These are phyloP conservation scores for Cephus sareptanus DNA, from an alignment of 2,888 invertebrate genomes.

Conservation along the genomic window DNA sequence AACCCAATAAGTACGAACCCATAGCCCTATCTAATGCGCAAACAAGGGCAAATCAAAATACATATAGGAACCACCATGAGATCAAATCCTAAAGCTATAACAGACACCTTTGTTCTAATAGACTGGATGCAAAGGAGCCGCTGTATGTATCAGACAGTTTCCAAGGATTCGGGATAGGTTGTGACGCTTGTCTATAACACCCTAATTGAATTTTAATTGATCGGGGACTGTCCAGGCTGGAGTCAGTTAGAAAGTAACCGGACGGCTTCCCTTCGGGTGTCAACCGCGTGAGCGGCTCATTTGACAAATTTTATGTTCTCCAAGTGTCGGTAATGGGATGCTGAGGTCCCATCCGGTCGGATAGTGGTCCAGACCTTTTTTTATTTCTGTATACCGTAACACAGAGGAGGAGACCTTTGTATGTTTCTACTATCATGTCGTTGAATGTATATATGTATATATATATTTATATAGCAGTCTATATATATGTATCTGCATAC, in stretches of 20 bases:
- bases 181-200: slow-evolving; percentile 27
- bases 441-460: background rate
- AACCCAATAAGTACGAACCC: background rate
- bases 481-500: background rate
- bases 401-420: background rate
- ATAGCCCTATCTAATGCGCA: background rate
- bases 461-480: background rate
- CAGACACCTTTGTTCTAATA: background rate
- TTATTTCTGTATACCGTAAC: background rate
- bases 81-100: background rate
- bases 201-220: slow-evolving; percentile 31
- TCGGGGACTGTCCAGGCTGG: background rate
- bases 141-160: background rate
- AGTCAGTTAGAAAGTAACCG: background rate
- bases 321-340: background rate
- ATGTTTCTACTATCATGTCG: background rate
- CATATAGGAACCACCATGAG: background rate
- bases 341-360: background rate
- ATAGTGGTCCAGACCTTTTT: background rate
- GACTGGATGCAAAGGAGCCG: background rate
- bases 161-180: background rate
- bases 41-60: background rate
- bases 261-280: background rate
- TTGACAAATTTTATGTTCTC: background rate
- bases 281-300: background rate